These are phyloP conservation scores for Pedionomus torquatus DNA, from an alignment of 2,113 vertebrate genomes.

Conservation along the genomic window DNA sequence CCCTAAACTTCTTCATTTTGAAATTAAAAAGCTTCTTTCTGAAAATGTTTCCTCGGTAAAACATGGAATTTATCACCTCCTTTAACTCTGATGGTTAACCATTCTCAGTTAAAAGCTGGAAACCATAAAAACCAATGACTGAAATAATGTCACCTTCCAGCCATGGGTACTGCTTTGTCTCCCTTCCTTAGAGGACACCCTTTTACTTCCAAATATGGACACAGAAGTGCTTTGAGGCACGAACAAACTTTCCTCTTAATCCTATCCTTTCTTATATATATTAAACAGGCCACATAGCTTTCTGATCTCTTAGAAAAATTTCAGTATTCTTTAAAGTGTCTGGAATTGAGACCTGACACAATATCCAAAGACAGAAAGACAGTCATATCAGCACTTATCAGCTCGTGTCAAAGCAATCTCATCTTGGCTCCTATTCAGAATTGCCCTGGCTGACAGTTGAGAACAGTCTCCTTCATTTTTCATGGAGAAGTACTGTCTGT, in stretches of 20 bases:
- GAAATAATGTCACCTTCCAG: slow-evolving; percentile 1
- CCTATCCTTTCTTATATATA: neutral
- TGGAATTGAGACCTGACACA: neutral
- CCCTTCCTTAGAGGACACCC: neutral
- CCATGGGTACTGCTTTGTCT: neutral
- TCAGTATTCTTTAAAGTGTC: neutral
- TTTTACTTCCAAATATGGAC: neutral
- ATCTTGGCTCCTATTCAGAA: neutral
- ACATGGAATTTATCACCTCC: neutral
- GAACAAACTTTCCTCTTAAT: neutral
- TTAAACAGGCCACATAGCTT: neutral
- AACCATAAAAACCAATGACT: neutral
- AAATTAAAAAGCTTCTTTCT: neutral
- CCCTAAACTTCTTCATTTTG: neutral
- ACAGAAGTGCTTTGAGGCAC: neutral
- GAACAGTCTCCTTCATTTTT: neutral
- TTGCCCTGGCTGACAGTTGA: neutral
- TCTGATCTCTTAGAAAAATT: neutral
- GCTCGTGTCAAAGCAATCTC: neutral
- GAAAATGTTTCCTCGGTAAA: neutral
- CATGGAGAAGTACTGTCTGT: neutral
- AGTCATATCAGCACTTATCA: neutral
- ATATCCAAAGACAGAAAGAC: neutral
- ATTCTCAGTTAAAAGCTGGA: neutral
- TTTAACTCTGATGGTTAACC: neutral